A percentile compares a stretch with the other conserved stretches of the same genome.
Evolutionary conservation across 2,113 vertebrate species (phyloP).

Genomic region (Cyanocitta stelleri): DNA sequence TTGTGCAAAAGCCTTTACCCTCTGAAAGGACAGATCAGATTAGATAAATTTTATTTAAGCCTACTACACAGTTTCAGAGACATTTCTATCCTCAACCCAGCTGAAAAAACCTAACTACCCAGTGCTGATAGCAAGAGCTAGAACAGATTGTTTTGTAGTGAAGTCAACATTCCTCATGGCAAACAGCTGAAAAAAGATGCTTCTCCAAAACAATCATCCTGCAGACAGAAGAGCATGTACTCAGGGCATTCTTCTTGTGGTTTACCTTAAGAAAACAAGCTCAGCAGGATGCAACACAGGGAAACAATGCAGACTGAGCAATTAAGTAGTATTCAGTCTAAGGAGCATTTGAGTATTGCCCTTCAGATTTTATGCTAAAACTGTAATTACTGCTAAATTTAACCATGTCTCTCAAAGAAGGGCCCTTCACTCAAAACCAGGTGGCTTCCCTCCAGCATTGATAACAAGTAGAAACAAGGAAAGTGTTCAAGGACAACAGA

Average conservation of each 20-base stretch:
- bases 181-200: neutral
- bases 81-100: neutral
- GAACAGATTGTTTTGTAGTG: neutral
- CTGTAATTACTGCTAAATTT: neutral
- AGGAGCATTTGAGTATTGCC: neutral
- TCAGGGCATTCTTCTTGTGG: neutral
- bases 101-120: neutral
- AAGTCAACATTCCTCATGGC: neutral
- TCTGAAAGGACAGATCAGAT: neutral
- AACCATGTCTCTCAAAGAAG: neutral
- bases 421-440: neutral
- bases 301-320: neutral
- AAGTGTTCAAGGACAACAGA: neutral
- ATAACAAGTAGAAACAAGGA: neutral
- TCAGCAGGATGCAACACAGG: neutral
- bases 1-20: neutral
- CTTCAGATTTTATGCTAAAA: neutral
- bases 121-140: neutral
- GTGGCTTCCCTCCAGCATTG: neutral
- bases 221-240: neutral
- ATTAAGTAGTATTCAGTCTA: neutral
- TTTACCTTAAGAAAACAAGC: neutral
- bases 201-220: neutral
- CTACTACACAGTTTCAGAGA: neutral
- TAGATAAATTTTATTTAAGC: neutral